Evolutionary conservation across 2,888 invertebrate species (phyloP).

Genomic region (Entomobrya proxima): DNA sequence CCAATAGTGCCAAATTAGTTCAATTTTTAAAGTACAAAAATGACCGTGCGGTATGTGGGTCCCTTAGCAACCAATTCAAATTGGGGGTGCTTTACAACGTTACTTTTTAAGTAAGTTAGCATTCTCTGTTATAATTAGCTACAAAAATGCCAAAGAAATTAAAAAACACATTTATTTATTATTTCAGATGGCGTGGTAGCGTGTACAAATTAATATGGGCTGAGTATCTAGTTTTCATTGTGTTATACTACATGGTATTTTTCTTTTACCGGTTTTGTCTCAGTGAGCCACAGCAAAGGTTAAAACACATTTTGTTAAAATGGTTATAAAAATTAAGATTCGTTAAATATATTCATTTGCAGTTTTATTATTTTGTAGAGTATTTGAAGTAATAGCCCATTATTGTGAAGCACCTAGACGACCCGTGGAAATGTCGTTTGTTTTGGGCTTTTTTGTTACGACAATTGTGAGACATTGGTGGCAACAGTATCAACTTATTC

Average conservation of each 20-base stretch:
- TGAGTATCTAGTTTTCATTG: background rate
- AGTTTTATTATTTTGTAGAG: conserved; percentile 68
- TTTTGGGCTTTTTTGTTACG: conserved; percentile 93
- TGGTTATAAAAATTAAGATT: no score
- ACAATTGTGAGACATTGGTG: conserved; percentile 96
- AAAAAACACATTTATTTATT: no score
- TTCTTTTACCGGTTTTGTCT: conserved; percentile 86
- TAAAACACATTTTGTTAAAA: no score
- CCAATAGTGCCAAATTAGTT: no score
- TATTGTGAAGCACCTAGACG: conserved; percentile 30
- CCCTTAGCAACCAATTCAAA: background rate
- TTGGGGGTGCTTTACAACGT: background rate
- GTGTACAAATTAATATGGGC: conserved; percentile 33
- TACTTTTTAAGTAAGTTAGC: background rate
- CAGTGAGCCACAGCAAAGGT: conserved; percentile 81
- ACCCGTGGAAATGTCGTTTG: background rate
- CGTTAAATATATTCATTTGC: background rate
- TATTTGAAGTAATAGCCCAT: conserved; percentile 77
- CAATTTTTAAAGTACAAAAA: no score
- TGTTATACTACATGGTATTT: conserved; percentile 80
- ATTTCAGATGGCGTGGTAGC: conserved; percentile 31
- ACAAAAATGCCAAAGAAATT: no score
- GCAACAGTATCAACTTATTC: conserved; percentile 80
- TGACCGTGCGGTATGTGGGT: background rate
- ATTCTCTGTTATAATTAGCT: no score